Evolutionary conservation across 2,888 invertebrate species (phyloP), one percentile per base, ranked within the genome.

Genomic region (Luperina nickerlii): DNA sequence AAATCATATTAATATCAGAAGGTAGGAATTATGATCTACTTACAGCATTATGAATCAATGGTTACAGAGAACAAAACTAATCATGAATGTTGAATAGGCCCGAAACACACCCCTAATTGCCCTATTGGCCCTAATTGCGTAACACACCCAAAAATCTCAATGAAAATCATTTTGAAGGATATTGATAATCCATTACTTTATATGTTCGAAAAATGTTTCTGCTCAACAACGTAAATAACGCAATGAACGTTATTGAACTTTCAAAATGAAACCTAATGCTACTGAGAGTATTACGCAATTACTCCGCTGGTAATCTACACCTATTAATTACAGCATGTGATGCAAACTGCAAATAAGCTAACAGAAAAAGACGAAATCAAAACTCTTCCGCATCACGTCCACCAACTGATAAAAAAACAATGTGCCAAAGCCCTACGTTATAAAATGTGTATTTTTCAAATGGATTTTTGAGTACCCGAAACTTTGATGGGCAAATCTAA

Each of bases 401-500:
- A 71, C 11, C 3, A 57, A 7, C n/a, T 24, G 42, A 24, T n/a
- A 38, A 65, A 57, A 79, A 73, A 79, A 74, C 68, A 73, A 71
- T 78, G 78, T 84, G 78, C 42, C 48, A 70, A 80, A 88, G 63
- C 81, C 87, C 69, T 86, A 74, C 67, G 65, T 63, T 92, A 94
- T 95, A 95, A 96, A 96, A 95, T 92, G 93, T 92, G 93, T 95
- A 95, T 95, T 95, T 96, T 96, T 96, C 94, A 96, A 97, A 97
- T 97, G 97, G 96, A 96, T 96, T 96, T 96, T 96, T 96, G 96
- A 97, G 97, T 96, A 95, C 95, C 93, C 93, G 90, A 94, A 94
- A 95, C 92, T 96, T 96, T 96, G 95, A 97, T 96, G 94, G 96
- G 90, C 92, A 92, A 95, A 96, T 96, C 96, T 95, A 96, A 97